Conservation (phyloP, 2,888 invertebrate species). For the Apoda limacodes region DNA sequence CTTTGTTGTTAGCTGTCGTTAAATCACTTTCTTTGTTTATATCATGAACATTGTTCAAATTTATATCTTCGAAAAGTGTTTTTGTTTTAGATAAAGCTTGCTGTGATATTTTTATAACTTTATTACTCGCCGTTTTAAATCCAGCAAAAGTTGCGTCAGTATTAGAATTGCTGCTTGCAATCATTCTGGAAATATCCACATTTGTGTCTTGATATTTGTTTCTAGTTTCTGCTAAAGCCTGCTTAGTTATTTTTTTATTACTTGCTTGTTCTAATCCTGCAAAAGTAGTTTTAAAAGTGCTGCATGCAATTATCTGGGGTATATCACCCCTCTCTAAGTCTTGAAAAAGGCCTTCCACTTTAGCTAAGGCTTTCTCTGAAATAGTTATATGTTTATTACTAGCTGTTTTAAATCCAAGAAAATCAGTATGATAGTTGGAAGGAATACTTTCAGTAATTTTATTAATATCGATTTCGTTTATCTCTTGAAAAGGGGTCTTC, state of each 20-base stretch:
- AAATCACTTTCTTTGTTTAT: not conserved
- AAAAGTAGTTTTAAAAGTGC: constrained; percentile 1
- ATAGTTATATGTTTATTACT: constrained; percentile 32
- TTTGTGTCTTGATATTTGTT: no score
- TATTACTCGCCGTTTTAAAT: constrained; percentile 39
- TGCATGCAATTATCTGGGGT: not conserved
- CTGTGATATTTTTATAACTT: constrained; percentile 27
- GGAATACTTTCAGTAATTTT: constrained; percentile 32
- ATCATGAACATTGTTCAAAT: not conserved
- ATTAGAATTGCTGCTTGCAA: not conserved
- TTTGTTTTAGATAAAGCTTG: constrained; percentile 22
- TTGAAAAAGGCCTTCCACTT: constrained; percentile 24
- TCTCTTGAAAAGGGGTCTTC: constrained; percentile 22
- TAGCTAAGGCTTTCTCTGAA: constrained; percentile 23
- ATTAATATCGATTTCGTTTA: constrained; percentile 26
- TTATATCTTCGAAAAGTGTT: constrained; percentile 25
- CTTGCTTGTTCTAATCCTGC: constrained; percentile 35
- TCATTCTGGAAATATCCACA: not conserved
- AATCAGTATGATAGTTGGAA: constrained; percentile 25
- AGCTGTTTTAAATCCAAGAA: constrained; percentile 31
- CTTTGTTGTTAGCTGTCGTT: not conserved
- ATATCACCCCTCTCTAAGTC: constrained; percentile 13
- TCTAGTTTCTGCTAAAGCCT: constrained; percentile 22
- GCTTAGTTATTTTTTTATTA: constrained; percentile 30
- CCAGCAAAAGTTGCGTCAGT: constrained; percentile 15